Percentiles rank a stretch among this genome's conserved stretches.
These are phyloP conservation scores for Sabatieria punctata DNA, from an alignment of 2,888 invertebrate species.

Conservation along the genomic window DNA sequence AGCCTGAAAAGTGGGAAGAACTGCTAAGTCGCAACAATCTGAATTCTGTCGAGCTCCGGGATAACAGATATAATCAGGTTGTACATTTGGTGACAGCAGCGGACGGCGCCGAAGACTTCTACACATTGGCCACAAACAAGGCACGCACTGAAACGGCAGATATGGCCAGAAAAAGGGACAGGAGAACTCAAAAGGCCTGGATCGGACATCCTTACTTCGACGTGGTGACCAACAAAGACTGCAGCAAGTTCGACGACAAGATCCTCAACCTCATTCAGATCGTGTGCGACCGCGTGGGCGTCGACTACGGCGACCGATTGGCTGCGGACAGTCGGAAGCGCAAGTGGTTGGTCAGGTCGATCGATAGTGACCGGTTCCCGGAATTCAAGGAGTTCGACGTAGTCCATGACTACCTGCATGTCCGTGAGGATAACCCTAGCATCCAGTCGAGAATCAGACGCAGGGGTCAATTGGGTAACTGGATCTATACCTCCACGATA, in stretches of 20 bases:
- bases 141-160: conserved; percentile 81
- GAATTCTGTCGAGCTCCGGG: conserved; percentile 35
- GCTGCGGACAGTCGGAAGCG: conserved; percentile 77
- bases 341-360: conserved; percentile 66
- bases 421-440: conserved; percentile 59
- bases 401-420: conserved; percentile 85
- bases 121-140: conserved; percentile 85
- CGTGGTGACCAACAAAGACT: conserved; percentile 71
- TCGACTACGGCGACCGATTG: conserved; percentile 82
- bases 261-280: conserved; percentile 74
- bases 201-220: conserved; percentile 98
- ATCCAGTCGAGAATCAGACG: conserved; percentile 61
- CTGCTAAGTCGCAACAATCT: conserved; percentile 71
- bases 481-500: too few relatives aligned
- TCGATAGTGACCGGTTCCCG: conserved; percentile 33
- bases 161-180: conserved; percentile 68
- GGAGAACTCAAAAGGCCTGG: conserved; percentile 84
- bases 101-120: conserved; percentile 92
- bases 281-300: conserved; percentile 64
- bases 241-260: conserved; percentile 63
- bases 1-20: conserved; percentile 55
- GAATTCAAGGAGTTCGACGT: conserved; percentile 89
- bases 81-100: conserved; percentile 66
- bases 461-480: conserved; percentile 73
- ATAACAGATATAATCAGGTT: conserved; percentile 60